Conservation (phyloP, 2,888 invertebrate species). For the Conomelus anceps region DNA sequence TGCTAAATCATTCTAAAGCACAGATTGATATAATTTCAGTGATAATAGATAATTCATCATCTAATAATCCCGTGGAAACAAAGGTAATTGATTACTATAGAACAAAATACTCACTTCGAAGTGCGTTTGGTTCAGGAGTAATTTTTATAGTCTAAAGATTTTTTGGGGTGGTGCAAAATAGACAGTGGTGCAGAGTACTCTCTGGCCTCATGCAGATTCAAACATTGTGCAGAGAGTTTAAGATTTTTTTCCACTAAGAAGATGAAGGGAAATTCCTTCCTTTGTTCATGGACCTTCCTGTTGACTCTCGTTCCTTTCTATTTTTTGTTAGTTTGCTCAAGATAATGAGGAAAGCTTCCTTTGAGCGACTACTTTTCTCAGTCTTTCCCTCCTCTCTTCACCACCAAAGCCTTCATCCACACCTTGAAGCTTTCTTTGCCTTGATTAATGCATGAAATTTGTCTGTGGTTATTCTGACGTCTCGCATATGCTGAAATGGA, state of each 20-base stretch:
- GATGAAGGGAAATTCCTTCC: background rate
- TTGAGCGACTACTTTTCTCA: background rate
- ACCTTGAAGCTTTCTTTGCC: background rate
- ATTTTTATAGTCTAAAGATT: background rate
- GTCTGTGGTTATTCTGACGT: background rate
- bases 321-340: background rate
- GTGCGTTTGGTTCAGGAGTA: too few relatives aligned
- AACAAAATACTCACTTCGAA: too few relatives aligned
- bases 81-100: too few relatives aligned
- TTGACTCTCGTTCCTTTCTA: background rate
- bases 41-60: too few relatives aligned
- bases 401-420: too few relatives aligned
- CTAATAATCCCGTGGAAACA: too few relatives aligned
- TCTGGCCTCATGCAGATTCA: background rate
- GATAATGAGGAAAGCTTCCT: background rate
- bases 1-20: too few relatives aligned
- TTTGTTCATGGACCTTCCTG: background rate
- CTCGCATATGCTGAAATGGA: background rate
- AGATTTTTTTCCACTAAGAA: background rate
- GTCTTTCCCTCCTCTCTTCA: background rate
- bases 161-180: background rate
- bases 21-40: too few relatives aligned
- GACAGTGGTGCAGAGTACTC: background rate
- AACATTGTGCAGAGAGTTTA: background rate
- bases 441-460: background rate